These are phyloP conservation scores for Nasonia oneida DNA, from an alignment of 2,888 invertebrate genomes.

Conservation along the genomic window DNA sequence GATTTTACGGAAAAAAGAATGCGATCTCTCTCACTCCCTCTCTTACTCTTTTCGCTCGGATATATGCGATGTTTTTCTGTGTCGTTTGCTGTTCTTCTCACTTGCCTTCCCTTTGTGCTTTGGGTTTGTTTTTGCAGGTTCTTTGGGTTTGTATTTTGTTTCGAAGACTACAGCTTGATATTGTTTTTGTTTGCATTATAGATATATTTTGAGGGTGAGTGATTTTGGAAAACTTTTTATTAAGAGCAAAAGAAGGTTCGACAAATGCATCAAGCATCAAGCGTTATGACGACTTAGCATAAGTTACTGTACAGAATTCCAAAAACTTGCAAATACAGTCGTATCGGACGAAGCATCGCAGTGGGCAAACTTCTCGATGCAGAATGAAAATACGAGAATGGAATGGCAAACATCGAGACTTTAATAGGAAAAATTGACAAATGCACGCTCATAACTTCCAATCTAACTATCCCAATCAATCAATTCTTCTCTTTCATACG, in stretches of 20 bases:
- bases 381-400: background rate
- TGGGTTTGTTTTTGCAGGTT: background rate
- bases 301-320: no score
- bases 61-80: background rate
- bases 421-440: background rate
- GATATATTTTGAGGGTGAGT: no score
- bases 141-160: no score
- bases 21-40: background rate
- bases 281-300: no score
- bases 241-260: no score
- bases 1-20: background rate
- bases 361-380: background rate
- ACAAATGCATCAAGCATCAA: no score
- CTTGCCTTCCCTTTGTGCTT: background rate
- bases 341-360: background rate
- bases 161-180: no score
- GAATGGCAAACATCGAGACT: background rate
- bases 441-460: conserved; percentile 11
- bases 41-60: background rate
- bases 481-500: background rate
- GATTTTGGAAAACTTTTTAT: no score
- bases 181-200: no score
- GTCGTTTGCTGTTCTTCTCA: background rate
- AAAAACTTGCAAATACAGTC: no score
- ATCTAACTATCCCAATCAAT: conserved; percentile 18